Evolutionary conservation across 1,140 invertebrate species (phyloP).

Genomic region (Batillaria attramentaria): DNA sequence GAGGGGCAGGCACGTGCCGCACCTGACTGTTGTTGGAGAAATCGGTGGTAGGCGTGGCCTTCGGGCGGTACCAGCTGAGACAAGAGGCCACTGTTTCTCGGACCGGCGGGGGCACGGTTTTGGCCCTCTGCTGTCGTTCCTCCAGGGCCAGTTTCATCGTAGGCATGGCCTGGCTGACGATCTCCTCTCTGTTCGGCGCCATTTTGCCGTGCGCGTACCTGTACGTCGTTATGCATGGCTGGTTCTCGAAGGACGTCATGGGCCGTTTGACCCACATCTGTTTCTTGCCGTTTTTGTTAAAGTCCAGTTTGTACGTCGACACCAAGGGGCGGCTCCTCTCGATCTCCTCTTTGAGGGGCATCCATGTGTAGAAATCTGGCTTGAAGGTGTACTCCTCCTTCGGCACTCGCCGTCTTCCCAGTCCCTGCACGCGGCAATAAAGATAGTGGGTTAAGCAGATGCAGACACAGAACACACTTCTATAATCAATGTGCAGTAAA

Average conservation of each 20-base stretch:
- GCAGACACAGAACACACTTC: neutral
- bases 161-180: slow-evolving; percentile 61
- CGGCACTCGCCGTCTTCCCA: slow-evolving; percentile 60
- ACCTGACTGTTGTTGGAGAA: slow-evolving; percentile 31
- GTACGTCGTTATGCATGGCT: slow-evolving; percentile 62
- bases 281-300: slow-evolving; percentile 40
- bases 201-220: slow-evolving; percentile 60
- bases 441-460: neutral
- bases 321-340: slow-evolving; percentile 54
- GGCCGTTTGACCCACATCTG: slow-evolving; percentile 59
- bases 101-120: slow-evolving; percentile 41
- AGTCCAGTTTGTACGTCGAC: slow-evolving; percentile 63
- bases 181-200: slow-evolving; percentile 53
- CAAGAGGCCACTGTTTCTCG: slow-evolving; percentile 66
- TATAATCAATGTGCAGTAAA: neutral
- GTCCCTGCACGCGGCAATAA: slow-evolving; percentile 63
- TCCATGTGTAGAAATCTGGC: slow-evolving; percentile 65
- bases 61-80: slow-evolving; percentile 56
- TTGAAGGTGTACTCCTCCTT: slow-evolving; percentile 59
- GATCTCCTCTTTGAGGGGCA: slow-evolving; percentile 57
- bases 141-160: slow-evolving; percentile 56
- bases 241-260: slow-evolving; percentile 62
- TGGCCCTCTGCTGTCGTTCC: slow-evolving; percentile 53
- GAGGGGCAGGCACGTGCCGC: slow-evolving; percentile 20
- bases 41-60: slow-evolving; percentile 27